Evolutionary conservation across 2,113 vertebrate genomes (phyloP).

Genomic region (Dascyllus trimaculatus): DNA sequence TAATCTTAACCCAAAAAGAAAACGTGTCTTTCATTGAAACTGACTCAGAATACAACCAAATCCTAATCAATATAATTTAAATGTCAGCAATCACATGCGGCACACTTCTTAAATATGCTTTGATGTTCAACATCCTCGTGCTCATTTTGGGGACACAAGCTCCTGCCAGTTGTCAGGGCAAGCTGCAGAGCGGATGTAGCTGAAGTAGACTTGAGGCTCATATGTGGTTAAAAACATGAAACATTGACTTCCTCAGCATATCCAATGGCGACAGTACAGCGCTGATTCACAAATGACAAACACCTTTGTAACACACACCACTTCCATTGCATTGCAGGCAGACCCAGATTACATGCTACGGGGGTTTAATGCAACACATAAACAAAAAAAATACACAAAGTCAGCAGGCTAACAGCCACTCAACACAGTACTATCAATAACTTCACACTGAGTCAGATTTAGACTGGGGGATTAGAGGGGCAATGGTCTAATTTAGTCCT

Average conservation of each 20-base stretch:
- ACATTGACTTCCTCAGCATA: constrained; percentile 82
- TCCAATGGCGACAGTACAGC: constrained; percentile 64
- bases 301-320: constrained; percentile 58
- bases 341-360: constrained; percentile 29
- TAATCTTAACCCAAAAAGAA: background rate
- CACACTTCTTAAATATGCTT: constrained; percentile 16
- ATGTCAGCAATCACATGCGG: background rate
- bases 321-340: constrained; percentile 34
- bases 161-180: constrained; percentile 40
- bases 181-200: constrained; percentile 76
- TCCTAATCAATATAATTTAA: background rate
- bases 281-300: constrained; percentile 85
- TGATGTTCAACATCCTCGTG: constrained; percentile 44
- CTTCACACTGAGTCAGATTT: constrained; percentile 33
- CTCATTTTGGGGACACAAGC: constrained; percentile 18
- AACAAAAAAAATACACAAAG: constrained; percentile 30
- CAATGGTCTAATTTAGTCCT: constrained; percentile 55
- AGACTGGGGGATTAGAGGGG: constrained; percentile 40
- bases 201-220: constrained; percentile 66
- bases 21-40: too few relatives aligned
- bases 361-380: constrained; percentile 16
- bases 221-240: constrained; percentile 85
- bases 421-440: constrained; percentile 23
- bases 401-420: constrained; percentile 22
- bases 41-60: background rate